These are phyloP conservation scores for Pachypanchax playfairii DNA, from an alignment of 2,113 vertebrate genomes.

Conservation along the genomic window DNA sequence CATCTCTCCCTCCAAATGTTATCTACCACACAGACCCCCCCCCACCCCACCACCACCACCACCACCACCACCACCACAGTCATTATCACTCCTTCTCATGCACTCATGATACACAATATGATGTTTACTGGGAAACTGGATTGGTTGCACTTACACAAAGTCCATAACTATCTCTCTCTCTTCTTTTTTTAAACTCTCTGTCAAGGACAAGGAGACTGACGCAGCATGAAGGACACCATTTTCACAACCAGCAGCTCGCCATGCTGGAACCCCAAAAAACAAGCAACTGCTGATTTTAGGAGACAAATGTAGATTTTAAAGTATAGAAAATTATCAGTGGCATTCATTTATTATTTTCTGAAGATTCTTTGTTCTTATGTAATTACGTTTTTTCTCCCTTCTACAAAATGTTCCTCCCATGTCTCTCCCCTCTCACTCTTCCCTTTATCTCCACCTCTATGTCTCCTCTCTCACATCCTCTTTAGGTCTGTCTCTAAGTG, in stretches of 20 bases:
- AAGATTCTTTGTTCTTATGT: slow-evolving; percentile 6
- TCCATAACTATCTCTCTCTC: not conserved
- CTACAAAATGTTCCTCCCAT: slow-evolving; percentile 17
- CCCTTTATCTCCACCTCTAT: slow-evolving; percentile 15
- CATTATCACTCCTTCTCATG: slow-evolving; percentile 7
- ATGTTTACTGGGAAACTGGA: slow-evolving; percentile 24
- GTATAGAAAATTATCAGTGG: not conserved
- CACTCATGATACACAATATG: slow-evolving; percentile 30
- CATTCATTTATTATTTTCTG: not conserved
- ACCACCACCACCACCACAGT: no score
- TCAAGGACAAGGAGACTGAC: slow-evolving; percentile 42
- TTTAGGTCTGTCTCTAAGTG: slow-evolving; percentile 66
- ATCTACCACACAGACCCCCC: slow-evolving; percentile 12
- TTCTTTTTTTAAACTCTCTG: slow-evolving; percentile 5
- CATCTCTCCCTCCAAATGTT: slow-evolving; percentile 37
- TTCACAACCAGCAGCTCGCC: slow-evolving; percentile 8
- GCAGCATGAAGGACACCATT: slow-evolving; percentile 41
- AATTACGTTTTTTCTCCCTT: slow-evolving; percentile 23
- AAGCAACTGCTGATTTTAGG: not conserved
- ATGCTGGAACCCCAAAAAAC: not conserved
- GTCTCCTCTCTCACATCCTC: slow-evolving; percentile 56
- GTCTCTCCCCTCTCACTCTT: slow-evolving; percentile 25
- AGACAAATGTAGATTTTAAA: slow-evolving; percentile 26
- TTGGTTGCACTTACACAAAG: slow-evolving; percentile 18
- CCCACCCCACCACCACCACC: no score